These are phyloP conservation scores for Caradrina kadenii DNA, from an alignment of 2,888 invertebrate species.

Conservation along the genomic window DNA sequence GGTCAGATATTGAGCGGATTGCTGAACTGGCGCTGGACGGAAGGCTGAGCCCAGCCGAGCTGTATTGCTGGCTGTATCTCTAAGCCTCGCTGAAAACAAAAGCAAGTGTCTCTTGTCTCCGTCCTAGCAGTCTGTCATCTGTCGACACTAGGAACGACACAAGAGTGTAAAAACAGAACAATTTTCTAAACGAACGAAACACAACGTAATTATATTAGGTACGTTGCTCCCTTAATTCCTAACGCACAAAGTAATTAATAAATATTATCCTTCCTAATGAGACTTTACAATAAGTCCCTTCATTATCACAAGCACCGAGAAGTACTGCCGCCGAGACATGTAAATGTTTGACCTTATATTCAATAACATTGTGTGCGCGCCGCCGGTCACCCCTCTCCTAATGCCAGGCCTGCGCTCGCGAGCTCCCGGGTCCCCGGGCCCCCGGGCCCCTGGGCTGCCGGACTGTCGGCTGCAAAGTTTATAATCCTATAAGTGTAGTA, in stretches of 20 bases:
- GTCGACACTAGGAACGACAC: not conserved
- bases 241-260: slow-evolving; percentile 7
- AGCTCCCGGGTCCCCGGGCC: no score
- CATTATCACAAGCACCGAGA: slow-evolving; percentile 23
- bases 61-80: not conserved
- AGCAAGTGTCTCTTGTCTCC: not conserved
- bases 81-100: not conserved
- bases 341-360: slow-evolving; percentile 49
- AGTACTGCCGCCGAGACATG: slow-evolving; percentile 15
- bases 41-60: not conserved
- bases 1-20: not conserved
- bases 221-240: not conserved
- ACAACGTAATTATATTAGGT: not conserved
- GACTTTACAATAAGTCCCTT: slow-evolving; percentile 21
- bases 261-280: slow-evolving; percentile 16
- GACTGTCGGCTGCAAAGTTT: slow-evolving; percentile 21
- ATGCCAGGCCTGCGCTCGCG: no score
- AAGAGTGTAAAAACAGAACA: not conserved
- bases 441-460: no score
- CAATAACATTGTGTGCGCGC: not conserved
- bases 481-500: slow-evolving; percentile 39
- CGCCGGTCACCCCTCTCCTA: slow-evolving; percentile 4
- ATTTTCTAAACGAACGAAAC: not conserved
- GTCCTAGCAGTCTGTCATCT: not conserved
- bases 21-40: not conserved